phyloP scores from a whole-genome alignment of 2,888 invertebrate genomes.

The Hypomecis atomaria region DNA sequence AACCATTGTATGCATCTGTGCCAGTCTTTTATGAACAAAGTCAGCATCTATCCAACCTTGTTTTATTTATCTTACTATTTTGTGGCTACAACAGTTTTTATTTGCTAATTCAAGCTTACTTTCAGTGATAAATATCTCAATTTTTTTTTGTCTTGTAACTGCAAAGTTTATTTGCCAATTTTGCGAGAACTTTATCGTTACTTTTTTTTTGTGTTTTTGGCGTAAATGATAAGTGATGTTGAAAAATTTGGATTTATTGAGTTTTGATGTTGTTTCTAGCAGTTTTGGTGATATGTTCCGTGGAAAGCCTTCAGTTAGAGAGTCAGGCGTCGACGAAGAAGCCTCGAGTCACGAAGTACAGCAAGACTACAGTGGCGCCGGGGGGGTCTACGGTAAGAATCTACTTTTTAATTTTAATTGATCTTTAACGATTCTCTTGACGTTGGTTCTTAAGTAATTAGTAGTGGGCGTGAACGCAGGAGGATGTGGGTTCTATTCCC shows the following conservation, averaged over 20 bases:
- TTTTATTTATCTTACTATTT: constrained; percentile 14
- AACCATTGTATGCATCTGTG: constrained; percentile 46
- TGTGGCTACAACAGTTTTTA: constrained; percentile 8
- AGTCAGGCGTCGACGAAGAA: constrained; percentile 86
- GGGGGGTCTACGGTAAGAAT: constrained; percentile 73
- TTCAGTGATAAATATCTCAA: neutral
- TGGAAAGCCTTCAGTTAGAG: constrained; percentile 81
- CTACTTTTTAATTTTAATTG: neutral
- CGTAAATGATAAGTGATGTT: constrained; percentile 5
- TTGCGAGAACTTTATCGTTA: neutral
- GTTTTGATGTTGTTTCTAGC: constrained; percentile 58
- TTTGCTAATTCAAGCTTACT: neutral
- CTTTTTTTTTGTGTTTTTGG: neutral
- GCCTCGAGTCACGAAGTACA: constrained; percentile 87
- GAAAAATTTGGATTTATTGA: constrained; percentile 51
- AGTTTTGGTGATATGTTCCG: constrained; percentile 78
- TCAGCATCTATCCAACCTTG: constrained; percentile 13
- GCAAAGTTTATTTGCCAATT: neutral
- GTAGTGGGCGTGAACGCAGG: too few species aligned
- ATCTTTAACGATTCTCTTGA: too few species aligned
- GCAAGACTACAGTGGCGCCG: constrained; percentile 80
- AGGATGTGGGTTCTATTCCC: too few species aligned
- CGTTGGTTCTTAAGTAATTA: too few species aligned
- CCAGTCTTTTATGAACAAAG: constrained; percentile 33
- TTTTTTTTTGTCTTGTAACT: neutral